Evolutionary conservation across 1,140 invertebrate genomes (phyloP).

Genomic region (Trichonephila inaurata): DNA sequence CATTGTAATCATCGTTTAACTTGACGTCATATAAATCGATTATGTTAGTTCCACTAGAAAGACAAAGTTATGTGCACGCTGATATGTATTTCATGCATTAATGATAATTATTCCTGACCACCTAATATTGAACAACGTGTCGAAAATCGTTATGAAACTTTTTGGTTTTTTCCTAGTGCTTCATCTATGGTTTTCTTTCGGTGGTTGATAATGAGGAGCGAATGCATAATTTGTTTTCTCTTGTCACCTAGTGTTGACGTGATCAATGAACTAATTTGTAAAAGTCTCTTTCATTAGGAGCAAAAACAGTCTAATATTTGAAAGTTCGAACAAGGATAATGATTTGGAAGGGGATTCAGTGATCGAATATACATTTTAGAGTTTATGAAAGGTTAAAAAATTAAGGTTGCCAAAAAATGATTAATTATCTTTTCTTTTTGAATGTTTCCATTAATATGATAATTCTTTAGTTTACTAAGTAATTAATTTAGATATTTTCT

Average conservation of each 20-base stretch:
- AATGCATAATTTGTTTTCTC: not conserved
- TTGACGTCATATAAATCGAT: slow-evolving; percentile 41
- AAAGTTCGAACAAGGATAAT: too few species aligned
- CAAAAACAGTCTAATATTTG: too few species aligned
- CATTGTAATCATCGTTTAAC: slow-evolving; percentile 13
- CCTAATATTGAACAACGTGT: not conserved
- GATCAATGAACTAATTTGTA: not conserved
- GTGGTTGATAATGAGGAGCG: not conserved
- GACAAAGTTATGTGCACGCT: not conserved
- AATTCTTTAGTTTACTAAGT: too few species aligned
- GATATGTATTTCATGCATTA: slow-evolving; percentile 1
- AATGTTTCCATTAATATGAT: too few species aligned
- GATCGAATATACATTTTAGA: too few species aligned
- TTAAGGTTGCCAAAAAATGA: too few species aligned
- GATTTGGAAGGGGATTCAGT: too few species aligned
- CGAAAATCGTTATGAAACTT: not conserved
- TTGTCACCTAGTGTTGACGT: not conserved
- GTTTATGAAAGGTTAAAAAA: too few species aligned
- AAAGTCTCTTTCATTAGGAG: too few species aligned
- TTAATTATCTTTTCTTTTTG: too few species aligned
- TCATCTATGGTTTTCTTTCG: not conserved
- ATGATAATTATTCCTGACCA: slow-evolving; percentile 9
- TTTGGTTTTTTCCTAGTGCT: not conserved
- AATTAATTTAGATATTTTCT: too few species aligned
- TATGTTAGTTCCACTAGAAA: not conserved